Percentiles rank a stretch among this genome's conserved stretches.
Conservation (phyloP, 1,140 invertebrate genomes). For the Spodoptera frugiperda region DNA sequence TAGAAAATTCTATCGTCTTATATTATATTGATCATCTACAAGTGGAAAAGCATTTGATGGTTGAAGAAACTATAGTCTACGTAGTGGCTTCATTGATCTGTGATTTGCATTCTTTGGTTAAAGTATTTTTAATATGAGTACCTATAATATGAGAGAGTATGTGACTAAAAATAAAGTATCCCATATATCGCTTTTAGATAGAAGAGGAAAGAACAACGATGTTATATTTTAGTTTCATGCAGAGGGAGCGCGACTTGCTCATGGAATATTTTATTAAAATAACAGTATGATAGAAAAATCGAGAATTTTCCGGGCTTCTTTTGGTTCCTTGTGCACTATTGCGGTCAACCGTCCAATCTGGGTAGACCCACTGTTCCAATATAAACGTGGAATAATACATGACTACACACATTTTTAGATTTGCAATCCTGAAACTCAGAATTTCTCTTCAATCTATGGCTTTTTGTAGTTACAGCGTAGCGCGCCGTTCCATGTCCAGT, state of each 20-base stretch:
- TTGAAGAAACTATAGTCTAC: too few species aligned
- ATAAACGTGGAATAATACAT: constrained; percentile 31
- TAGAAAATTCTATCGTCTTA: too few species aligned
- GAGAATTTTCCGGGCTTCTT: constrained; percentile 6
- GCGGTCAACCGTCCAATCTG: constrained; percentile 24
- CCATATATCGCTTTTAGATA: background rate
- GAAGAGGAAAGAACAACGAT: background rate
- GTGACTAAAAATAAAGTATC: background rate
- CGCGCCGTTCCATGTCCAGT: too few species aligned
- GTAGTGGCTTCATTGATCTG: too few species aligned
- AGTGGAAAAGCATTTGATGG: too few species aligned
- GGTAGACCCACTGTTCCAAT: background rate
- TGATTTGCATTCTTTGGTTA: too few species aligned
- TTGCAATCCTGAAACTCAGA: background rate
- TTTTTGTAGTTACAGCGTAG: too few species aligned
- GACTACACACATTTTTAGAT: constrained; percentile 20
- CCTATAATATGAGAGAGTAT: too few species aligned
- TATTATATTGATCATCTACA: too few species aligned
- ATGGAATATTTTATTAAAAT: constrained; percentile 25
- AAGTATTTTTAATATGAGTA: too few species aligned
- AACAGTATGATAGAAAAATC: constrained; percentile 15
- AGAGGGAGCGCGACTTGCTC: background rate
- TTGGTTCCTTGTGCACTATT: constrained; percentile 25
- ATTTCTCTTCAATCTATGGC: background rate
- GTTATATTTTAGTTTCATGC: background rate